Evolutionary conservation across 2,888 invertebrate genomes (phyloP).

Genomic region (Cryptocheilus praepositus): DNA sequence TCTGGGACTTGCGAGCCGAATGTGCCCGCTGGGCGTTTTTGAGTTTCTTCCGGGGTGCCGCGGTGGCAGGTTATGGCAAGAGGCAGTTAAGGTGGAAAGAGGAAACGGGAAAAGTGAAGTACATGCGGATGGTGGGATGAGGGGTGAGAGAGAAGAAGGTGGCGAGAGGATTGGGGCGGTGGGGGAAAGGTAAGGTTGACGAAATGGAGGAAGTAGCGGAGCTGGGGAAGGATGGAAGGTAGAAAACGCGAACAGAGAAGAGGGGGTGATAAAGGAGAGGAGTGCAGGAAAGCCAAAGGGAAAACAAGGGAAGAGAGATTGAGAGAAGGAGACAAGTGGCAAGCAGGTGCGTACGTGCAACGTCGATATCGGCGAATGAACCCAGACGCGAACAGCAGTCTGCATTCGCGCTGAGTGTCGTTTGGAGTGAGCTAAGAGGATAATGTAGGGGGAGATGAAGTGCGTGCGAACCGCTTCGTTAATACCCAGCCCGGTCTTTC

Average conservation of each 20-base stretch:
- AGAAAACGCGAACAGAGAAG: neutral
- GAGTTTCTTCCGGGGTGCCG: neutral
- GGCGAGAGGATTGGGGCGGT: neutral
- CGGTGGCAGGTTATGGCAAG: too few relatives aligned
- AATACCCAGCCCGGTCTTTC: too few relatives aligned
- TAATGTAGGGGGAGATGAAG: neutral
- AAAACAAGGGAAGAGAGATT: neutral
- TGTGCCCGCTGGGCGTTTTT: neutral
- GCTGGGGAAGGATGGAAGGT: neutral
- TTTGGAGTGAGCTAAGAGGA: slow-evolving; percentile 2
- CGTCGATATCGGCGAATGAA: slow-evolving; percentile 5
- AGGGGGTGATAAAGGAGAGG: neutral
- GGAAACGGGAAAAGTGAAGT: too few relatives aligned
- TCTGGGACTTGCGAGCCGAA: neutral
- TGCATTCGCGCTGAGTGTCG: neutral
- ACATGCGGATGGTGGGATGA: too few relatives aligned
- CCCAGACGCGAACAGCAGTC: neutral
- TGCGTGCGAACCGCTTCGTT: too few relatives aligned
- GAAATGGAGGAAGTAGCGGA: neutral
- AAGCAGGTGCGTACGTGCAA: slow-evolving; percentile 1
- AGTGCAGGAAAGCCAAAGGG: slow-evolving; percentile 5
- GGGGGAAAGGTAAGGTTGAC: neutral
- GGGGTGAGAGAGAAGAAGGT: neutral
- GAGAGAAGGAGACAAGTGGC: slow-evolving; percentile 1
- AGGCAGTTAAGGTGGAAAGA: neutral